Conservation (phyloP, 1,140 invertebrate species). For the Saccostrea cuccullata region DNA sequence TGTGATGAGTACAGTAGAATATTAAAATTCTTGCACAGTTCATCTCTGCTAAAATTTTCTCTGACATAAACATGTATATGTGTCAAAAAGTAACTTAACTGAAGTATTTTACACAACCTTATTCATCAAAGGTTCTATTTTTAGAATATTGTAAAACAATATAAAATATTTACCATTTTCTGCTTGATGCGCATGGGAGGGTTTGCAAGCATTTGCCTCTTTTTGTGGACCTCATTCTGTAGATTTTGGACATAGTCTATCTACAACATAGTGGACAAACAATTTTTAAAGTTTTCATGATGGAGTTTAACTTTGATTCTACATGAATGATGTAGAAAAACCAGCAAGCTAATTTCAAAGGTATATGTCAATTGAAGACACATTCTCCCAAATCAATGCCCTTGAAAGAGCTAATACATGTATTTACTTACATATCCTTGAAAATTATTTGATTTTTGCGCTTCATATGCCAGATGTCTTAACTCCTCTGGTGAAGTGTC, state of each 20-base stretch:
- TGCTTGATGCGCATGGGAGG: conserved; percentile 36
- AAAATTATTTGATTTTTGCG: conserved; percentile 50
- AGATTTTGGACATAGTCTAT: conserved; percentile 33
- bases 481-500: conserved; percentile 64
- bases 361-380: too few relatives aligned
- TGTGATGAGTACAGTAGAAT: neutral
- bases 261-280: neutral
- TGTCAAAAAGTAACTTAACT: too few relatives aligned
- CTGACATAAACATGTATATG: too few relatives aligned
- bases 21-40: too few relatives aligned
- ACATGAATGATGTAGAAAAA: too few relatives aligned
- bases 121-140: too few relatives aligned
- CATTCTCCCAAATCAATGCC: too few relatives aligned
- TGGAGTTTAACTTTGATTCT: too few relatives aligned
- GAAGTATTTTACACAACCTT: too few relatives aligned
- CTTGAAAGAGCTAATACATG: neutral
- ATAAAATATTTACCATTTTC: conserved; percentile 16
- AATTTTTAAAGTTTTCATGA: neutral
- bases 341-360: too few relatives aligned
- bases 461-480: conserved; percentile 60
- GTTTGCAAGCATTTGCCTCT: conserved; percentile 38
- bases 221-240: conserved; percentile 16
- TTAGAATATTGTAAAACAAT: neutral
- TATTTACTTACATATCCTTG: conserved; percentile 60
- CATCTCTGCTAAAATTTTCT: too few relatives aligned